Base-by-base conservation (phyloP, 2,888 invertebrate species). In the Heliconius sara region DNA sequence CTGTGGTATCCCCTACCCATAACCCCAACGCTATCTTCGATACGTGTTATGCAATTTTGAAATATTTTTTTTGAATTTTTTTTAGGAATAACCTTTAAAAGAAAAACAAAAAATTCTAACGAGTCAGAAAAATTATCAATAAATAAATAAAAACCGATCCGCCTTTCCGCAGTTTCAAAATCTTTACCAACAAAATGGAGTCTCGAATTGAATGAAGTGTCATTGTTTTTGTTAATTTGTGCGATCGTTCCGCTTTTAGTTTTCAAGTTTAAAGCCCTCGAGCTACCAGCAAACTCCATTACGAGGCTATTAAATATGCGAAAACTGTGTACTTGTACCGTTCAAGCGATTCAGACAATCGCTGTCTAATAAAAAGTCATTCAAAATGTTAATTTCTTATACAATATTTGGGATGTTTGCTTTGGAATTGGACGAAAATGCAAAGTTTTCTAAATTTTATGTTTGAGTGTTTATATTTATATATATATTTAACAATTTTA, bases 261-360 rank as follows among this genome's bases (percentile, higher is more conserved):
- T 78, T 80, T 77, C 79, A 83, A 80, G 73, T 79, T 79, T 82
- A 81, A 83, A 83, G 80, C 81, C 72, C 73, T 67, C 67, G 76
- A 76, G 81, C 80, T 82, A 82, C 81, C 81, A 83, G 83, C 68
- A 80, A 84, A 84, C 80, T 84, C 83, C 83, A 83, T 83, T 84
- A 83, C 78, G 76, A 65, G 30, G 77, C 79, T 79, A 83, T 83
- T 82, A 82, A 83, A 84, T 84, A 84, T 84, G 83, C 81, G 81
- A 81, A 80, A 82, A 79, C 76, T 76, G 76, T 81, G 79, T 82
- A 76, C 82, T 77, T 72, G 79, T 47, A 72, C 77, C 78, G 76
- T 78, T 68, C n/a, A 12, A 80, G 78, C 78, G 77, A 75, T 82
- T 77, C 72, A 77, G 75, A 73, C 80, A 80, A 83, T 83, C 80